Evolutionary conservation across 1,140 invertebrate genomes (phyloP), one percentile per base, ranked within the genome.

Genomic region (Drosophila dunni): DNA sequence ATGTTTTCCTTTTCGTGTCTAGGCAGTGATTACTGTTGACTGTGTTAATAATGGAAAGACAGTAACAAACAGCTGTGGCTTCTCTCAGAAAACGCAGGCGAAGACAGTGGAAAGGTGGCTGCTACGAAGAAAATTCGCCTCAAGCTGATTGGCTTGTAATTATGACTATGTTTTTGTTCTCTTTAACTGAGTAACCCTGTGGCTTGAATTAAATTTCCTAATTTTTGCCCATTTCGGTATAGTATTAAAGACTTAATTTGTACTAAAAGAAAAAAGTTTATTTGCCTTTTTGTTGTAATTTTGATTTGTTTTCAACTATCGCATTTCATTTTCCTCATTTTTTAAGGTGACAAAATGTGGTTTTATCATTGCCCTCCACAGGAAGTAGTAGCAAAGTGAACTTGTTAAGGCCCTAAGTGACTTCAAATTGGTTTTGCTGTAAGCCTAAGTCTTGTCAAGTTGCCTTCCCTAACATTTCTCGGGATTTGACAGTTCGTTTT

Each of bases 21-120:
- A 86, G 83, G 79, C 82, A 67, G 79, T 86, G 82, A 86, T 86
- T 86, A 88, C 75, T 86, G 82, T 86, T 86, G 79, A 82, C 79
- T 88, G 76, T 86, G 82, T 86, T 88, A 86, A 86, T 86, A 86
- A 86, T 73, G 75, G 76, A 86, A 86, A 88, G 82, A 88, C 79
- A 88, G 79, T 69, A 76, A 68, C 75, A 76, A 88, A 79, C 82
- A 82, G 83, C 79, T 85, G 81, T 65, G 81, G 79, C 81, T 80
- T 69, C 65, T 60, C 20, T 15, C 9, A 15, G 5, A 24, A 51
- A 36, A 7, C 34, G 34, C 34, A 8, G 20, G 50, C 10, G 33
- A 17, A 8, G 13, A n/a, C 38, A 0, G 13, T 17, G 13, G 13
- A n/a, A 15, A 15, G 17, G 10, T 3, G 20, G 11, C 20, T 53